Percentiles rank a stretch among this genome's conserved stretches.
Evolutionary conservation across 2,113 vertebrate genomes (phyloP).

Genomic region (Oxyruncus cristatus): DNA sequence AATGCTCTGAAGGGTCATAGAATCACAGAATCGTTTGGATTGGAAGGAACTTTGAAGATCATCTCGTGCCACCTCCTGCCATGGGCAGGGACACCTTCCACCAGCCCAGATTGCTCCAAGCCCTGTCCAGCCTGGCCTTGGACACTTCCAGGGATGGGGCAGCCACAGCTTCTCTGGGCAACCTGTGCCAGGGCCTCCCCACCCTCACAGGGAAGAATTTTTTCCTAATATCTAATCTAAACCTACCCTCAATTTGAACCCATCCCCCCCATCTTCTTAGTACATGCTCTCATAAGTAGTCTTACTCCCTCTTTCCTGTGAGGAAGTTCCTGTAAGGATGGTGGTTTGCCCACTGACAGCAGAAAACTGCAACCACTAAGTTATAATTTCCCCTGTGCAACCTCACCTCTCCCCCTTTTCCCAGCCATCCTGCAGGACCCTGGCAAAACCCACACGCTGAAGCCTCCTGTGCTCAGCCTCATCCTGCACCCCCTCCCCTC

Average conservation of each 20-base stretch:
- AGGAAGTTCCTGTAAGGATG: background rate
- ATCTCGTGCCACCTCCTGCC: background rate
- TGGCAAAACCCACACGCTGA: background rate
- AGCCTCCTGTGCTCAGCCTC: background rate
- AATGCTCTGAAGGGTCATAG: background rate
- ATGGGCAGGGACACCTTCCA: background rate
- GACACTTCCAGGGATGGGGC: background rate
- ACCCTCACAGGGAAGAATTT: background rate
- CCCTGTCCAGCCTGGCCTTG: rapidly evolving
- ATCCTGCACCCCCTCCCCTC: background rate
- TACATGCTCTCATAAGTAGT: background rate
- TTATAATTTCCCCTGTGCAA: background rate
- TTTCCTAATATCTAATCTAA: background rate
- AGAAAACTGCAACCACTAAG: background rate
- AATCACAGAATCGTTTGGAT: background rate
- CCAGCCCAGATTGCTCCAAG: rapidly evolving
- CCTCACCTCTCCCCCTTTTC: background rate
- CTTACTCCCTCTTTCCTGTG: background rate
- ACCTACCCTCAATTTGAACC: background rate
- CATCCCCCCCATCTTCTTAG: background rate
- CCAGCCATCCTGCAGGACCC: background rate
- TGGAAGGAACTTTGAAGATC: background rate
- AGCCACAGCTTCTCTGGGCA: background rate
- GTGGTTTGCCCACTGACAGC: background rate
- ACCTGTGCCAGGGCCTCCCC: rapidly evolving